Evolutionary conservation across 1,140 invertebrate species (phyloP).

Genomic region (Drosophila rhopaloa): DNA sequence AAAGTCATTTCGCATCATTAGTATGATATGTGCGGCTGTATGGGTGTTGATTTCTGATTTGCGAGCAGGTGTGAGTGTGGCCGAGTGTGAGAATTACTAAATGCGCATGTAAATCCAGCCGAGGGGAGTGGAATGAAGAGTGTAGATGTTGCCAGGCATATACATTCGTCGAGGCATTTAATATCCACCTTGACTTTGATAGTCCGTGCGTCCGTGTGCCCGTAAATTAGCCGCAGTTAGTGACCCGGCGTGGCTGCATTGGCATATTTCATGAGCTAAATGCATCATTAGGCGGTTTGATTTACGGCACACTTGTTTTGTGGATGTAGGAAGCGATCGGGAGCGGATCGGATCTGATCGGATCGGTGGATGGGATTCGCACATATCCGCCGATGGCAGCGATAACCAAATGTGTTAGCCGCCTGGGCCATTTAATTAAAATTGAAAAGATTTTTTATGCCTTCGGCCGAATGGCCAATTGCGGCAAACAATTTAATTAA

Average conservation of each 20-base stretch:
- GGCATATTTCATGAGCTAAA: slow-evolving; percentile 82
- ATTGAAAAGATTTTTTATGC: slow-evolving; percentile 46
- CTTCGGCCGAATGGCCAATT: slow-evolving; percentile 34
- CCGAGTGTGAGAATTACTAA: slow-evolving; percentile 73
- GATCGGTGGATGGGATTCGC: neutral
- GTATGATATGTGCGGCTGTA: slow-evolving; percentile 75
- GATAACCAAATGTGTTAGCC: slow-evolving; percentile 9
- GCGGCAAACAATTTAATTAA: slow-evolving; percentile 74
- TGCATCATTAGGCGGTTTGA: slow-evolving; percentile 79
- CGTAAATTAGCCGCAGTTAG: slow-evolving; percentile 80
- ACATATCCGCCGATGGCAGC: slow-evolving; percentile 5
- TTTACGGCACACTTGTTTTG: slow-evolving; percentile 66
- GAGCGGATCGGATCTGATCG: neutral
- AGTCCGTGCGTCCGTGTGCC: slow-evolving; percentile 60
- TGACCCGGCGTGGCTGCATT: slow-evolving; percentile 76
- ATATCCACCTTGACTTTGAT: slow-evolving; percentile 82
- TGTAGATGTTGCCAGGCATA: slow-evolving; percentile 43
- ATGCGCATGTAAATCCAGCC: slow-evolving; percentile 55
- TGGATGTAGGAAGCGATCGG: slow-evolving; percentile 8
- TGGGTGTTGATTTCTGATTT: slow-evolving; percentile 71
- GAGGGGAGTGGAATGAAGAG: neutral
- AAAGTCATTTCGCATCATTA: slow-evolving; percentile 84
- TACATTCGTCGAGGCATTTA: slow-evolving; percentile 65
- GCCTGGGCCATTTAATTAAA: slow-evolving; percentile 46
- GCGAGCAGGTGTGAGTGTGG: slow-evolving; percentile 9